Base-by-base conservation (phyloP, 2,797 vertebrate genomes). In the Margarornis squamiger region DNA sequence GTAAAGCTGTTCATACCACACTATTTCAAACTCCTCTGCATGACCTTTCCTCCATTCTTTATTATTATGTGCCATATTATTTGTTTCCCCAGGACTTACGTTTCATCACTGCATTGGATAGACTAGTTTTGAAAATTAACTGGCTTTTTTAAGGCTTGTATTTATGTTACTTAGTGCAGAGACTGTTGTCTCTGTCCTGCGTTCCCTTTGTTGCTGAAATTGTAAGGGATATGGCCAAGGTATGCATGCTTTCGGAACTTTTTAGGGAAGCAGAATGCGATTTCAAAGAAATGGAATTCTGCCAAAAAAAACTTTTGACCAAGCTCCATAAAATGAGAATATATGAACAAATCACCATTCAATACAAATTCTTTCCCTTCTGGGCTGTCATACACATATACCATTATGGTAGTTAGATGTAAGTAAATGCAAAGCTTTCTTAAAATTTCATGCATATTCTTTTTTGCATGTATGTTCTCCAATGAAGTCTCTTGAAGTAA, bases 1-100 rank as follows among this genome's bases (percentile, higher is more conserved):
- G 89, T 87, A 91, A 92, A 88, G 52, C n/a, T 83, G 59, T 86
- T 92, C 68, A 21, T 65, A 72, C 4, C 16, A 29, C 38, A 57
- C 49, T 70, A 77, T 82, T 95, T 93, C 87, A 91, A 61, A 45
- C 72, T 90, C 61, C 65, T 86, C 78, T 86, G 82, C 49, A 43
- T 36, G 87, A 96, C 89, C 91, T 88, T 77, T 90, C 52, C 68
- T 90, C 61, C 34, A n/a, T 21, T 79, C 87, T 90, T 86, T 57
- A 36, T 86, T 83, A 71, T 65, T 71, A 39, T 43, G 27, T 68
- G 58, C 34, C 34, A 49, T 10, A n/a, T 71, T 73, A 81, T 32
- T 91, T 72, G 4, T 91, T 87, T 94, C 81, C 74, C 52, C 89
- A 63, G 87, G 87, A 90, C 57, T 54, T 74, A 90, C 0, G 0